These are phyloP conservation scores for Eretmodus cyanostictus DNA, from an alignment of 2,113 vertebrate genomes.

Conservation along the genomic window DNA sequence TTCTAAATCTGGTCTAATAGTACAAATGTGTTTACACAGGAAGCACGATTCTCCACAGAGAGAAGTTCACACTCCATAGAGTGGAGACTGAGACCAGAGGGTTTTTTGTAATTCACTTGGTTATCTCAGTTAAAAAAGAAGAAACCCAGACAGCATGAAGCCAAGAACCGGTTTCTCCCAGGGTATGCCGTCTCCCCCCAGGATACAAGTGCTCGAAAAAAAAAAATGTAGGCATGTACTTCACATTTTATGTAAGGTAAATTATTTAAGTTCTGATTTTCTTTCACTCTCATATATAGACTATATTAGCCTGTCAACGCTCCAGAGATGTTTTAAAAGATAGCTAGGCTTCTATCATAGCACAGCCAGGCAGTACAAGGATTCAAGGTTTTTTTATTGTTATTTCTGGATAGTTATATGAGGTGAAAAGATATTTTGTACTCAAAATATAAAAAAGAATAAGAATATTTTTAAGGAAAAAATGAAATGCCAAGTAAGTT, in stretches of 20 bases:
- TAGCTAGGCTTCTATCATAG: neutral
- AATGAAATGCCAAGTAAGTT: fast-evolving
- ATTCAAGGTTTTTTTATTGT: neutral
- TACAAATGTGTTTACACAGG: neutral
- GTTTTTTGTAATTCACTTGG: neutral
- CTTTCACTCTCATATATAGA: neutral
- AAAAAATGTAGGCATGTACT: neutral
- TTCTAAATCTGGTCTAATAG: neutral
- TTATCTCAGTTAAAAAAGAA: neutral
- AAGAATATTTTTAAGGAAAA: neutral
- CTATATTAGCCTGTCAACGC: neutral
- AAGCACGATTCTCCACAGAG: neutral
- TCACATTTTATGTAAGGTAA: neutral
- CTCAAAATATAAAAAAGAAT: neutral
- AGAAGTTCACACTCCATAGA: neutral
- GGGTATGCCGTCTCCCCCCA: fast-evolving
- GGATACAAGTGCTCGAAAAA: neutral
- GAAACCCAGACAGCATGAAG: neutral
- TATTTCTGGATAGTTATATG: neutral
- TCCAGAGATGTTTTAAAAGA: neutral
- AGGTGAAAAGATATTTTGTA: neutral
- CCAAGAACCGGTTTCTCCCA: neutral
- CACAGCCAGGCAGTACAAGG: neutral
- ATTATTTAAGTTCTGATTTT: neutral
- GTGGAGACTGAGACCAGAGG: neutral